Conservation (phyloP, 2,113 vertebrate genomes). For the Ranitomeya variabilis region DNA sequence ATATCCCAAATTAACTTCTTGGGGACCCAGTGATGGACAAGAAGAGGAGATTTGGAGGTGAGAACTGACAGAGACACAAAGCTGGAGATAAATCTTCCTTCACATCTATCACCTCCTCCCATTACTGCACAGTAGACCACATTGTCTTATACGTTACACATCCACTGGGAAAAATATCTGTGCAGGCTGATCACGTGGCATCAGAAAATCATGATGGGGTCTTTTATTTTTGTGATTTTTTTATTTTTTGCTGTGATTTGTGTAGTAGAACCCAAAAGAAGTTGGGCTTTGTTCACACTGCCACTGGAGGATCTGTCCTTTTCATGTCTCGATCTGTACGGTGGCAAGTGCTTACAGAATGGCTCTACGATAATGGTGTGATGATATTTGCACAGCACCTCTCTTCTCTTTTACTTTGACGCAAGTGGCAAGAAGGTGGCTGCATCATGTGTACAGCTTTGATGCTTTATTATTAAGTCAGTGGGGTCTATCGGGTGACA, state of each 20-base stretch:
- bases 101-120: background rate
- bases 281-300: background rate
- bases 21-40: background rate
- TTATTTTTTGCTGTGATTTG: background rate
- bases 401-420: no score
- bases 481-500: no score
- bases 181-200: background rate
- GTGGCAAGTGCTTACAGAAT: no score
- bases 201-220: background rate
- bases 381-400: no score
- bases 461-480: no score
- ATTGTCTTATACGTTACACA: background rate
- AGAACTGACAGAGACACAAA: background rate
- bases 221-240: background rate
- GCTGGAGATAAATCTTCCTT: background rate
- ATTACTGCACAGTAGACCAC: background rate
- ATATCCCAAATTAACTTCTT: background rate
- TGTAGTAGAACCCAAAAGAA: background rate
- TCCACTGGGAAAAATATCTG: background rate
- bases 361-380: no score
- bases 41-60: background rate
- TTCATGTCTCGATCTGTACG: no score
- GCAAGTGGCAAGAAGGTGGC: no score
- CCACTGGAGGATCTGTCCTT: no score
- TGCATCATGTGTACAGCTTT: no score